Percentiles rank a stretch among this genome's conserved stretches.
Evolutionary conservation across 2,888 invertebrate genomes (phyloP).

Genomic region (Tipula unca): DNA sequence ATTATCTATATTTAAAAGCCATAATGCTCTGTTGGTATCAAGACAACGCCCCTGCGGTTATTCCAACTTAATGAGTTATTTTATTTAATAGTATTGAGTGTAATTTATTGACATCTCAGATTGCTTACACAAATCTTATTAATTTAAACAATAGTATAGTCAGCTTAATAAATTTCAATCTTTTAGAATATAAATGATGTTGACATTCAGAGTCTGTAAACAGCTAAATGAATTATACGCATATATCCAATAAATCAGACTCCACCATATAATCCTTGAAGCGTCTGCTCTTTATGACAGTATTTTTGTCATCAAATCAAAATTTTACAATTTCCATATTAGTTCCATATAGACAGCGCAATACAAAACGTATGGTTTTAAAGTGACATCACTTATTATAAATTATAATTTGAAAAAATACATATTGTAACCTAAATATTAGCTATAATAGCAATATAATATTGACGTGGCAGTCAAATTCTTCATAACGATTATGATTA

Average conservation of each 20-base stretch:
- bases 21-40: too few species aligned
- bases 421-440: not conserved
- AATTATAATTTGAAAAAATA: not conserved
- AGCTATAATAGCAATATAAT: not conserved
- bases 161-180: not conserved
- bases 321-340: not conserved
- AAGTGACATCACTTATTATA: not conserved
- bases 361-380: not conserved
- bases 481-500: not conserved
- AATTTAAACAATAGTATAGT: not conserved
- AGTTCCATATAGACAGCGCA: not conserved
- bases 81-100: too few species aligned
- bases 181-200: not conserved
- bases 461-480: conserved; percentile 8
- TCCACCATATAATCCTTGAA: not conserved
- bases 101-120: too few species aligned
- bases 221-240: not conserved
- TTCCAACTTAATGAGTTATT: too few species aligned
- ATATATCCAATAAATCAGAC: not conserved
- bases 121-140: too few species aligned
- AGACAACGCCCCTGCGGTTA: too few species aligned
- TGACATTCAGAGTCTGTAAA: not conserved
- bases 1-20: too few species aligned
- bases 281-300: not conserved
- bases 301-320: not conserved